A percentile compares a stretch with the other conserved stretches of the same genome.
Conservation (phyloP, 1,140 invertebrate genomes). For the Aphaenogaster floridana region DNA sequence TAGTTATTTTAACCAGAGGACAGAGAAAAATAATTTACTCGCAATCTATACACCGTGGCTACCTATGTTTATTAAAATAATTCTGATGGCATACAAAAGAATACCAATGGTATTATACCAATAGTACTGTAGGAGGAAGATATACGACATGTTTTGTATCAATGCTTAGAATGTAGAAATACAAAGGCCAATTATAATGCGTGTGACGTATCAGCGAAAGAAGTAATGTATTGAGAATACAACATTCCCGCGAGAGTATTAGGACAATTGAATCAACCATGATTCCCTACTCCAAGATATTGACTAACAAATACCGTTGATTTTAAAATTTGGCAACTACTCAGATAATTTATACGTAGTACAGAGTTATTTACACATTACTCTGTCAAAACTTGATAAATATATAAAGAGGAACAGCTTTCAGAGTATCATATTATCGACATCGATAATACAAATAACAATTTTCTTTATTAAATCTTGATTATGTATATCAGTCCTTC, state of each 20-base stretch:
- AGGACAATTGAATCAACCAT: background rate
- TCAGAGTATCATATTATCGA: background rate
- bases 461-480: conserved; percentile 20
- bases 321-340: background rate
- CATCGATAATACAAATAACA: background rate
- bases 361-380: background rate
- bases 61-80: conserved; percentile 56
- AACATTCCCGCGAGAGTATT: background rate
- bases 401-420: background rate
- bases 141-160: conserved; percentile 12
- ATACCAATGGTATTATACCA: background rate
- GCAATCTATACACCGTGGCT: background rate
- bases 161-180: conserved; percentile 8
- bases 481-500: background rate
- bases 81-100: conserved; percentile 48
- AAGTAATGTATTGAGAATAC: conserved; percentile 24
- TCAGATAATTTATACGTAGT: conserved; percentile 1
- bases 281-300: background rate
- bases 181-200: conserved; percentile 18
- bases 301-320: background rate
- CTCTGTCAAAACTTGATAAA: background rate
- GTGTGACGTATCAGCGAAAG: conserved; percentile 34
- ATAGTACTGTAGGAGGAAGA: conserved; percentile 59
- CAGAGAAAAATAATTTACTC: background rate
- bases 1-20: background rate